Evolutionary conservation across 2,113 vertebrate genomes (phyloP).

Genomic region (Phrynosoma blainvillii): DNA sequence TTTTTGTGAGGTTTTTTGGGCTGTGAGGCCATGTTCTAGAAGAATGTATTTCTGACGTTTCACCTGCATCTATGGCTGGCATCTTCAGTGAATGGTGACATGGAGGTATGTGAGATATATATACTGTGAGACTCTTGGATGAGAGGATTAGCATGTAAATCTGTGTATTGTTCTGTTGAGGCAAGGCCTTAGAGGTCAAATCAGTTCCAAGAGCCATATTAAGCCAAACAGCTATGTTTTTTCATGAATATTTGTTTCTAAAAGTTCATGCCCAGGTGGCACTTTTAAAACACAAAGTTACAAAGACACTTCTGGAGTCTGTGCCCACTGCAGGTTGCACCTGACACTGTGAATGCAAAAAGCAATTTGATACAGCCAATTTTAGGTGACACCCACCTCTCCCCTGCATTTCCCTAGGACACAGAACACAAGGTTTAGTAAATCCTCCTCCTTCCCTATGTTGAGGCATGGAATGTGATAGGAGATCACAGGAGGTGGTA

Average conservation of each 20-base stretch:
- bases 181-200: neutral
- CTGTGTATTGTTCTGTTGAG: too few relatives aligned
- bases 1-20: too few relatives aligned
- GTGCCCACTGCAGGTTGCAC: neutral
- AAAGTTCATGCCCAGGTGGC: neutral
- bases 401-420: neutral
- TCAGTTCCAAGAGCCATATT: slow-evolving; percentile 4
- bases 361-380: neutral
- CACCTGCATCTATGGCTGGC: too few relatives aligned
- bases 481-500: neutral
- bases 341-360: neutral
- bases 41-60: too few relatives aligned
- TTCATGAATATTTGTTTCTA: neutral
- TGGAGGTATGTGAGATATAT: too few relatives aligned
- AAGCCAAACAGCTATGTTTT: neutral
- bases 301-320: too few relatives aligned
- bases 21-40: too few relatives aligned
- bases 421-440: neutral
- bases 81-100: too few relatives aligned
- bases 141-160: too few relatives aligned
- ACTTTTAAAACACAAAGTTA: neutral
- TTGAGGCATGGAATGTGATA: neutral
- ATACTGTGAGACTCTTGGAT: too few relatives aligned
- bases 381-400: neutral
- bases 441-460: neutral